Base-by-base conservation (phyloP, 64 coral and sea anemone species). In the Orbicella faveolata region DNA sequence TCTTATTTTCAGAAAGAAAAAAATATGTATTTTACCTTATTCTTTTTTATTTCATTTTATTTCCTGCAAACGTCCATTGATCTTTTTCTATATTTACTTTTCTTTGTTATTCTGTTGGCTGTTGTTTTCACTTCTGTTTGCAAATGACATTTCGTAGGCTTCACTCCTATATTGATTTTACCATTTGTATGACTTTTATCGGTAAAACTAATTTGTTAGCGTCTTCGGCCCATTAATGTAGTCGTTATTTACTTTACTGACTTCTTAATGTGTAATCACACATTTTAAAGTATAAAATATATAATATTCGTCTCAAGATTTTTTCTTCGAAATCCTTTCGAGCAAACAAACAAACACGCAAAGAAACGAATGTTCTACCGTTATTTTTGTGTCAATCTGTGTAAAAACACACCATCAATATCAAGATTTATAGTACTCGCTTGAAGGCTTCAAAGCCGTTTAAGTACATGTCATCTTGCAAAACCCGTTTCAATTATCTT, bases 151-250 rank as follows among this genome's bases (percentile, higher is more conserved):
- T 66, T 70, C 30, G 35, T 12, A 59, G 30, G 18, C 55, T 26
- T 16, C 82, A 59, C 25, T 55, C n/a, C 39, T 36, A 33, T 25
- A 85, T 52, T 72, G 65, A 0, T 21, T 54, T 33, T 66, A 10
- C 37, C 41, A 37, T 85, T 59, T 54, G 82, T 85, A n/a, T 73
- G 64, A 73, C 23, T 72, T 85, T 85, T 70, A 30, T 85, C 37
- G 35, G 64, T 73, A 51, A 72, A 85, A 68, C 16, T 48, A 85
- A 72, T 85, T 72, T 51, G 34, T 25, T 33, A 41, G 65, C 82
- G 65, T 33, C 82, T 21, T 85, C 34, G 10, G 19, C 39, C n/a
- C 63, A 85, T 85, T 85, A 52, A 73, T 52, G 41, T 85, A 72
- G 68, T 83, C 36, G 80, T 44, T 7, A 83, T 9, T 73, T 72